Evolutionary conservation across 2,888 invertebrate species (phyloP).

Genomic region (Drosophila bunnanda): DNA sequence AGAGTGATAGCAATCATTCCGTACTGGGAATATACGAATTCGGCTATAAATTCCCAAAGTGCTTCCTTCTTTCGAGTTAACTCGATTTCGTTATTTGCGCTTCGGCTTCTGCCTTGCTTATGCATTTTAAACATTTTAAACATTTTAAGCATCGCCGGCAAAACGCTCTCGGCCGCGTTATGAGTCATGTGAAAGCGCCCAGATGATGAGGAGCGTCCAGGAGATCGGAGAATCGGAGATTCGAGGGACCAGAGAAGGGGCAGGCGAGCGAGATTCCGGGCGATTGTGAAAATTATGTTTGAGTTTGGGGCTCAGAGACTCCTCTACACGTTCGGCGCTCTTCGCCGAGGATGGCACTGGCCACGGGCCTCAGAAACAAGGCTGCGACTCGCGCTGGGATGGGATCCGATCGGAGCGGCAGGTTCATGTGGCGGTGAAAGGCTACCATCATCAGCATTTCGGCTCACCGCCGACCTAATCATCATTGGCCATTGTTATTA

Average conservation of each 20-base stretch:
- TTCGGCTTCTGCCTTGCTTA: slow-evolving; percentile 58
- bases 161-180: slow-evolving; percentile 74
- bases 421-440: slow-evolving; percentile 80
- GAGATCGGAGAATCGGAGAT: neutral
- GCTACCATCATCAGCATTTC: slow-evolving; percentile 74
- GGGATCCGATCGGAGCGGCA: slow-evolving; percentile 55
- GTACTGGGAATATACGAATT: slow-evolving; percentile 36
- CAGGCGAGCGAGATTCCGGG: slow-evolving; percentile 66
- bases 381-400: slow-evolving; percentile 9
- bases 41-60: slow-evolving; percentile 13
- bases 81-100: slow-evolving; percentile 64
- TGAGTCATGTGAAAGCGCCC: slow-evolving; percentile 79
- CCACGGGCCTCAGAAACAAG: slow-evolving; percentile 18
- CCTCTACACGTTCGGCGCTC: slow-evolving; percentile 58
- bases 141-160: slow-evolving; percentile 60
- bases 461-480: slow-evolving; percentile 67
- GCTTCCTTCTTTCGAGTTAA: slow-evolving; percentile 12
- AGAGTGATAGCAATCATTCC: neutral
- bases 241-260: slow-evolving; percentile 33
- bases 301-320: slow-evolving; percentile 57
- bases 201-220: slow-evolving; percentile 32
- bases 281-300: slow-evolving; percentile 79
- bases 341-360: slow-evolving; percentile 36
- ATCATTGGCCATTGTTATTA: slow-evolving; percentile 81
- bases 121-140: slow-evolving; percentile 67